Evolutionary conservation across 2,888 invertebrate genomes (phyloP).

Genomic region (Drosophila ustulata): DNA sequence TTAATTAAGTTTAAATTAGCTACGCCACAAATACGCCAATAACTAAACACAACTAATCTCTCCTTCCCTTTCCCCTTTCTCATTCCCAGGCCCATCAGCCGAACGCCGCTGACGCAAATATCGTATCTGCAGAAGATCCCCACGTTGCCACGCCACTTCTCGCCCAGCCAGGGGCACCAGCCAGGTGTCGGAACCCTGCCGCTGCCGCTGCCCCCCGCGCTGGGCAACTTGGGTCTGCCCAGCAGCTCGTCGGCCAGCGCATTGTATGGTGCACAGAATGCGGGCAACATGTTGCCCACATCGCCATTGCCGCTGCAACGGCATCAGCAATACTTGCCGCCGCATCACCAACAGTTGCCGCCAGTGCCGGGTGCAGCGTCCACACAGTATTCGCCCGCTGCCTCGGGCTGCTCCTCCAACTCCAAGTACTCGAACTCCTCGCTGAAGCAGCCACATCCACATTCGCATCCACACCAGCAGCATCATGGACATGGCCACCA

Average conservation of each 20-base stretch:
- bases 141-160: constrained; percentile 84
- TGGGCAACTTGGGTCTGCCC: constrained; percentile 68
- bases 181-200: constrained; percentile 32
- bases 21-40: constrained; percentile 63
- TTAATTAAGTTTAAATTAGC: constrained; percentile 82
- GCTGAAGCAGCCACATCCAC: constrained; percentile 49
- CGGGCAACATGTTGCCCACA: constrained; percentile 78
- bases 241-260: constrained; percentile 83
- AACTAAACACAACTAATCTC: constrained; percentile 39
- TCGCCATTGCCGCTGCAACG: constrained; percentile 84
- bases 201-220: constrained; percentile 41
- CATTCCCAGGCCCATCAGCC: constrained; percentile 83
- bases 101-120: constrained; percentile 83
- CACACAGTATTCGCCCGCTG: constrained; percentile 79
- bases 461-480: constrained; percentile 32
- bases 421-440: constrained; percentile 80
- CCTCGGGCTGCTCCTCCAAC: constrained; percentile 71
- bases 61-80: too few species aligned
- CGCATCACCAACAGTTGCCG: constrained; percentile 75
- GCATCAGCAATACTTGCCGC: constrained; percentile 79
- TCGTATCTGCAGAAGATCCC: constrained; percentile 84
- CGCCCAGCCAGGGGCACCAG: constrained; percentile 65
- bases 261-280: constrained; percentile 76
- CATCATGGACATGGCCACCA: constrained; percentile 58
- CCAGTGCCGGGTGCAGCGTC: constrained; percentile 65